These are phyloP conservation scores for Onychostruthus taczanowskii DNA, from an alignment of 2,113 vertebrate species.

Conservation along the genomic window DNA sequence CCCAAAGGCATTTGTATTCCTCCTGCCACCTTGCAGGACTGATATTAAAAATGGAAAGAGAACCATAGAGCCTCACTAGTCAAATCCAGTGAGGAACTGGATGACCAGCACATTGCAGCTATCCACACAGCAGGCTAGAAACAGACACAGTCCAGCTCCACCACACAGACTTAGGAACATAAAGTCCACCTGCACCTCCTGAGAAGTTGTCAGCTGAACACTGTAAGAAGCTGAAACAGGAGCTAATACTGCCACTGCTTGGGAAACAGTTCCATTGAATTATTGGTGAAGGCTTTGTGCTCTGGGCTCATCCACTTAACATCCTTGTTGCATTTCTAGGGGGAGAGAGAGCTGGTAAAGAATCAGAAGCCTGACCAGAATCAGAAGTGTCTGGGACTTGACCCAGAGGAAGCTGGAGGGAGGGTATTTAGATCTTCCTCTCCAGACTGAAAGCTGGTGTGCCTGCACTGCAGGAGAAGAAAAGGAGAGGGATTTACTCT, in stretches of 20 bases:
- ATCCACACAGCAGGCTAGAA: background rate
- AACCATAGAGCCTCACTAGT: background rate
- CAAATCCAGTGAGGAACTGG: background rate
- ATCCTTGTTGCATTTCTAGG: background rate
- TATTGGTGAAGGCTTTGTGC: background rate
- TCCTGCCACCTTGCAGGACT: background rate
- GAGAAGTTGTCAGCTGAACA: background rate
- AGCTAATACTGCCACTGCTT: background rate
- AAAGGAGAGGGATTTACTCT: background rate
- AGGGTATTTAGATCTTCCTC: background rate
- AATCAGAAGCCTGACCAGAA: background rate
- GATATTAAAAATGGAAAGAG: background rate
- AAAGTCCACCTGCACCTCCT: background rate
- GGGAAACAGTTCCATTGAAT: background rate
- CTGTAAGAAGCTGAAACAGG: background rate
- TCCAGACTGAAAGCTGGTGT: background rate
- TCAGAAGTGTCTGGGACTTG: background rate
- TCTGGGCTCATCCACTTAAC: background rate
- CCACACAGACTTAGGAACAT: background rate
- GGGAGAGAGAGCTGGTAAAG: background rate
- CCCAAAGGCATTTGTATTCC: conserved; percentile 1
- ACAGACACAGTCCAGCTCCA: background rate
- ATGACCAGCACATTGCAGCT: background rate
- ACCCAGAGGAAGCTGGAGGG: background rate
- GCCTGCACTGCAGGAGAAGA: background rate